Evolutionary conservation across 1,140 invertebrate genomes (phyloP).

Genomic region (Eulimnadia texana): DNA sequence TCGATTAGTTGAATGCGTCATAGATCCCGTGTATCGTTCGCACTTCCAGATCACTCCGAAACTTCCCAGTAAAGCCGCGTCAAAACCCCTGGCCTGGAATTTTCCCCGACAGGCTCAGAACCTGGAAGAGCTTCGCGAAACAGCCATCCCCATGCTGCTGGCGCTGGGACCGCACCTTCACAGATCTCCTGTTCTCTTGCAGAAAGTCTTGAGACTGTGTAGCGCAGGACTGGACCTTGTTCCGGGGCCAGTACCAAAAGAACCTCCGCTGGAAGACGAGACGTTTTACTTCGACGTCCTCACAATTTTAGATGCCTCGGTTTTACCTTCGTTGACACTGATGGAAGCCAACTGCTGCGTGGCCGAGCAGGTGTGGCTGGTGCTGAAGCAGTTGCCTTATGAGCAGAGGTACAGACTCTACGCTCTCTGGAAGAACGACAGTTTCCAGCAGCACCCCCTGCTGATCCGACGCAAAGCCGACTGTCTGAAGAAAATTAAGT

Average conservation of each 20-base stretch:
- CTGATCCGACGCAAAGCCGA: constrained; percentile 68
- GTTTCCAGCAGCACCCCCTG: constrained; percentile 61
- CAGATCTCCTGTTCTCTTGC: constrained; percentile 72
- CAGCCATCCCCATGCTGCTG: constrained; percentile 71
- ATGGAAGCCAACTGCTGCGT: constrained; percentile 89
- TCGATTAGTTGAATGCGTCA: constrained; percentile 61
- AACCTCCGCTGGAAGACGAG: constrained; percentile 25
- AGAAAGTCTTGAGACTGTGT: constrained; percentile 59
- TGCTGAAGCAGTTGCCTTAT: constrained; percentile 84
- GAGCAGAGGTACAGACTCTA: constrained; percentile 83
- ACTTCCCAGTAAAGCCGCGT: constrained; percentile 42
- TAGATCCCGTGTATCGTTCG: constrained; percentile 78
- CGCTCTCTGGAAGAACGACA: constrained; percentile 84
- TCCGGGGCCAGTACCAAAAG: constrained; percentile 17
- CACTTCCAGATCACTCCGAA: constrained; percentile 48
- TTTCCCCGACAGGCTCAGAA: constrained; percentile 38
- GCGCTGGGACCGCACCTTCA: constrained; percentile 76
- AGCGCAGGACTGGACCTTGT: constrained; percentile 30
- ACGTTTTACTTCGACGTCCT: constrained; percentile 62
- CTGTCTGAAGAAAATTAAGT: constrained; percentile 80
- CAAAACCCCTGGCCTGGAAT: constrained; percentile 15
- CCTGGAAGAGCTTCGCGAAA: constrained; percentile 56
- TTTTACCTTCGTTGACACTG: constrained; percentile 78
- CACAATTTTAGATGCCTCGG: constrained; percentile 66
- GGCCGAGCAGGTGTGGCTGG: constrained; percentile 87